Conservation (phyloP, 2,888 invertebrate species). For the Carpatolechia fugitivella region DNA sequence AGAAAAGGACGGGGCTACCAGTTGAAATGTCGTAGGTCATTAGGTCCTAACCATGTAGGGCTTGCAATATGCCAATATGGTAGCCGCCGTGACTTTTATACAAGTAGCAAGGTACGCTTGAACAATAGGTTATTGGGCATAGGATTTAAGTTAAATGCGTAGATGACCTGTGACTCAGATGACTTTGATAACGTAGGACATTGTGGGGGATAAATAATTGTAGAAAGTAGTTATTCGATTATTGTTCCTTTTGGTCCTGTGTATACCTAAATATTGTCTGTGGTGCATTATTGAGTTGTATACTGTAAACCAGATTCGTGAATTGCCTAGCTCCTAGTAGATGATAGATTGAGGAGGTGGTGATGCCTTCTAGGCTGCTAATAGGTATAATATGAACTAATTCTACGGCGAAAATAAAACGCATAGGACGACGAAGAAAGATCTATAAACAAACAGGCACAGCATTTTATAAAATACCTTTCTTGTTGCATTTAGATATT, state of each 20-base stretch:
- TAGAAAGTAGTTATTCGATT: constrained; percentile 37
- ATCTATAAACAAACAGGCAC: too few relatives aligned
- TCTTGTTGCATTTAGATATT: neutral
- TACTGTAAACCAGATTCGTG: too few relatives aligned
- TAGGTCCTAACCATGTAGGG: constrained; percentile 74
- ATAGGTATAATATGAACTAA: too few relatives aligned
- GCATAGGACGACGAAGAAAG: too few relatives aligned
- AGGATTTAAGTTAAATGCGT: constrained; percentile 59
- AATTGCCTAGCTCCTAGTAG: too few relatives aligned
- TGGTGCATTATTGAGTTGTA: too few relatives aligned
- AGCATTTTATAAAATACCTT: neutral
- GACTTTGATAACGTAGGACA: constrained; percentile 54
- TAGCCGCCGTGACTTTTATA: constrained; percentile 69
- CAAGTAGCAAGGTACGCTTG: constrained; percentile 40
- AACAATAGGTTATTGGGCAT: constrained; percentile 67
- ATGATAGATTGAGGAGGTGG: too few relatives aligned
- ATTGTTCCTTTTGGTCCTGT: constrained; percentile 15
- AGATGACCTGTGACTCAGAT: constrained; percentile 58
- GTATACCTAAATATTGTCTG: too few relatives aligned
- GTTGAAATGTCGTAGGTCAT: constrained; percentile 79
- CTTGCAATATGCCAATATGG: constrained; percentile 78
- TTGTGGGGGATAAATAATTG: constrained; percentile 52
- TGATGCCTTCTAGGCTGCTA: too few relatives aligned
- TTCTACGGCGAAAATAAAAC: too few relatives aligned
- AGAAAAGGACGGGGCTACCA: constrained; percentile 54